A percentile compares a stretch with the other conserved stretches of the same genome.
Evolutionary conservation across 2,797 vertebrate genomes (phyloP).

Genomic region (Hydrophis major): DNA sequence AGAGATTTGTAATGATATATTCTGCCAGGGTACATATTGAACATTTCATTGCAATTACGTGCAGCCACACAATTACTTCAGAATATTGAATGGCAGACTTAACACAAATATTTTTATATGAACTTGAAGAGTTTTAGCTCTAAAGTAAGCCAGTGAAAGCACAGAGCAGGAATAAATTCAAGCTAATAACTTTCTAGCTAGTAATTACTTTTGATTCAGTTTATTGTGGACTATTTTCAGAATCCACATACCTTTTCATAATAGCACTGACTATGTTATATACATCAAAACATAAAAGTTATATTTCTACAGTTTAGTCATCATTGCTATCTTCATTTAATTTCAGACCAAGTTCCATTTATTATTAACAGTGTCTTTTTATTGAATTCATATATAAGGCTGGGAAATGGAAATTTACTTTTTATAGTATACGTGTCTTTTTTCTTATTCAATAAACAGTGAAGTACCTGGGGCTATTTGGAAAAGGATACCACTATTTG

Average conservation of each 20-base stretch:
- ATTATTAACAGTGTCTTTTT: background rate
- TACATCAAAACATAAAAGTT: background rate
- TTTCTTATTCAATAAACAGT: background rate
- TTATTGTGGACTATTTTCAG: background rate
- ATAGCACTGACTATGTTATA: background rate
- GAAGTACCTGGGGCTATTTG: background rate
- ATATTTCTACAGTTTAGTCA: background rate
- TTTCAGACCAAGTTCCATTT: background rate
- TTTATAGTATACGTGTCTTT: background rate
- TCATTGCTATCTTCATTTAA: background rate
- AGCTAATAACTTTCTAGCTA: conserved; percentile 14
- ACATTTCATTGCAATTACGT: background rate
- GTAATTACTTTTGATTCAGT: conserved; percentile 14
- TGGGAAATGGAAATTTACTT: background rate
- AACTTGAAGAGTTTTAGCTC: background rate
- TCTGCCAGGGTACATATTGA: background rate
- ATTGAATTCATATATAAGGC: background rate
- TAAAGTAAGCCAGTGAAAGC: background rate
- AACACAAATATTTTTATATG: background rate
- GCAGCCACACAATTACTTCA: background rate
- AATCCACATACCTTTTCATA: background rate
- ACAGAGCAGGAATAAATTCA: background rate
- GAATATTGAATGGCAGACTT: background rate
- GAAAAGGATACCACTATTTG: background rate
- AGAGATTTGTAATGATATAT: background rate